Evolutionary conservation across 2,113 vertebrate genomes (phyloP).

Genomic region (Ammospiza nelsoni): DNA sequence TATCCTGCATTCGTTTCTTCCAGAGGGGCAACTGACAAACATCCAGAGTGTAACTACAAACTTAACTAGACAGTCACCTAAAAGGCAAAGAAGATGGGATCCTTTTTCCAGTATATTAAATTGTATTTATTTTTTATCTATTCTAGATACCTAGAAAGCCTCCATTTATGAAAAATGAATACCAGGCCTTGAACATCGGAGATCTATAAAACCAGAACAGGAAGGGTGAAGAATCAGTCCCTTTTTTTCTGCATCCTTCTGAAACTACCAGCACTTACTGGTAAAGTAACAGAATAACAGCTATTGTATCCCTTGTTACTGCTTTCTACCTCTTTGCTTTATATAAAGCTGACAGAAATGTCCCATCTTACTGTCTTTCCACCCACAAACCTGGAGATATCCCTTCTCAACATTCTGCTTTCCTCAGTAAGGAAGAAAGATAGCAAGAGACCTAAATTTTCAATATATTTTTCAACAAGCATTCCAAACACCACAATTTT

Average conservation of each 20-base stretch:
- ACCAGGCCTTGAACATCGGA: not conserved
- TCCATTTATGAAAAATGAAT: not conserved
- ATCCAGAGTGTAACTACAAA: not conserved
- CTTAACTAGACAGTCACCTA: not conserved
- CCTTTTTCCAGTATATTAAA: not conserved
- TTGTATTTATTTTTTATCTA: not conserved
- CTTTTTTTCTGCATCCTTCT: not conserved
- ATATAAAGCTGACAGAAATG: not conserved
- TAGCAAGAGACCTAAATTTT: not conserved
- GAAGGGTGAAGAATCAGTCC: not conserved
- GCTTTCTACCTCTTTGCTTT: not conserved
- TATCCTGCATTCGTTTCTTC: not conserved
- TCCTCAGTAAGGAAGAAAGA: not conserved
- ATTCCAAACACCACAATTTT: not conserved
- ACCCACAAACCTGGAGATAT: not conserved
- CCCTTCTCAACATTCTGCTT: not conserved
- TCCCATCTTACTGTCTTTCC: not conserved
- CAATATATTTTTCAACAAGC: not conserved
- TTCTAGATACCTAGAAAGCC: not conserved
- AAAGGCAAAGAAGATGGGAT: not conserved
- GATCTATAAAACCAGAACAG: not conserved
- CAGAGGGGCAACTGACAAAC: conserved; percentile 12
- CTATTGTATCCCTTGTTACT: not conserved
- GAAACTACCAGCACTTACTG: not conserved
- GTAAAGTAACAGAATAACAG: not conserved